Evolutionary conservation across 2,888 invertebrate genomes (phyloP).

Genomic region (Aleiodes leptofemur): DNA sequence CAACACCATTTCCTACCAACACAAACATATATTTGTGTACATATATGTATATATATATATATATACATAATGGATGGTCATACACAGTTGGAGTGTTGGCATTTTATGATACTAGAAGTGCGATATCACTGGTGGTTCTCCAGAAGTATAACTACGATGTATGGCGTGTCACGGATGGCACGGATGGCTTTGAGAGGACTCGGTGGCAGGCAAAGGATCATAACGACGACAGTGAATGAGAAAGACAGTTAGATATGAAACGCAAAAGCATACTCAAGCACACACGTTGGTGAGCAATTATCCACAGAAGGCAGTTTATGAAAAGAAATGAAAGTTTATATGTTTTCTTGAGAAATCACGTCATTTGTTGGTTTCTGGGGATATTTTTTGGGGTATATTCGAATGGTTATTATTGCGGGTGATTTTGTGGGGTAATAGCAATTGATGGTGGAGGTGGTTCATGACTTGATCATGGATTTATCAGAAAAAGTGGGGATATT

Average conservation of each 20-base stretch:
- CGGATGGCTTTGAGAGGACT: conserved; percentile 23
- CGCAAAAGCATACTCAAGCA: conserved; percentile 19
- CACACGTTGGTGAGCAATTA: conserved; percentile 41
- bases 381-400: too few species aligned
- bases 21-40: too few species aligned
- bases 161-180: conserved; percentile 42
- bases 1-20: background rate
- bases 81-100: background rate
- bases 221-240: conserved; percentile 27
- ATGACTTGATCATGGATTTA: too few species aligned
- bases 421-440: too few species aligned
- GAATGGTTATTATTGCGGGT: too few species aligned
- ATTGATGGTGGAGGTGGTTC: too few species aligned
- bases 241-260: conserved; percentile 20
- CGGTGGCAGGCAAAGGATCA: conserved; percentile 25
- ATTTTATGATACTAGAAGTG: conserved; percentile 12
- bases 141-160: conserved; percentile 17
- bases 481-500: too few species aligned
- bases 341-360: background rate
- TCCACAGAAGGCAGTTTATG: conserved; percentile 47
- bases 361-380: background rate
- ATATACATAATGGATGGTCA: background rate
- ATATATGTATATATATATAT: too few species aligned
- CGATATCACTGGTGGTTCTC: conserved; percentile 1
- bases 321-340: conserved; percentile 43